Percentiles rank a stretch among this genome's conserved stretches.
Evolutionary conservation across 2,888 invertebrate genomes (phyloP).

Genomic region (Heliconius ismenius): DNA sequence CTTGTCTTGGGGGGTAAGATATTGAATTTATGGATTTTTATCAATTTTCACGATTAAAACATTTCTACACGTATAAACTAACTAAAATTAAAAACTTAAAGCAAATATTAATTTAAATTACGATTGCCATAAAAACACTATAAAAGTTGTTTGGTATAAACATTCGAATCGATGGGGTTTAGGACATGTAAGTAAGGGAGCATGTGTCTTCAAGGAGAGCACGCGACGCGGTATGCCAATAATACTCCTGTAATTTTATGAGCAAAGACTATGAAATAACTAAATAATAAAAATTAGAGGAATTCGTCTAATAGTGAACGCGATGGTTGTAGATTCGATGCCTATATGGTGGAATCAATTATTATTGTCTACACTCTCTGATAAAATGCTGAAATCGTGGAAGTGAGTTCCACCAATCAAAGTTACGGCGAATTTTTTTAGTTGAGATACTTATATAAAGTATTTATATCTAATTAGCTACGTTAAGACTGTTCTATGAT

Average conservation of each 20-base stretch:
- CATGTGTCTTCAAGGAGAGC: conserved; percentile 52
- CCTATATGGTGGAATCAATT: too few relatives aligned
- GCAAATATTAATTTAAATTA: background rate
- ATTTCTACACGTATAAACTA: background rate
- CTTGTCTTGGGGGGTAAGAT: background rate
- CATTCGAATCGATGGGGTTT: conserved; percentile 28
- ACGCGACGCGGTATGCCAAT: conserved; percentile 55
- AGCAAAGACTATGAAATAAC: background rate
- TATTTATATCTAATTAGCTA: too few relatives aligned
- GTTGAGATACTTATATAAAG: too few relatives aligned
- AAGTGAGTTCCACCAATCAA: too few relatives aligned
- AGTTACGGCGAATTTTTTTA: too few relatives aligned
- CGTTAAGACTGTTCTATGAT: too few relatives aligned
- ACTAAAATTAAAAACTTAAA: background rate
- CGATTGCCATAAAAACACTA: background rate
- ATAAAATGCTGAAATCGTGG: too few relatives aligned
- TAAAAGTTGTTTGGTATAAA: conserved; percentile 23
- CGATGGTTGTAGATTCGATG: background rate
- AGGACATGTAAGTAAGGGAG: conserved; percentile 26
- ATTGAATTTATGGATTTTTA: background rate
- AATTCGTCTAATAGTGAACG: rapidly evolving
- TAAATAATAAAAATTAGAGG: background rate
- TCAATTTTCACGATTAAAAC: too few relatives aligned
- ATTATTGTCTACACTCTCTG: too few relatives aligned
- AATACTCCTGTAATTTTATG: conserved; percentile 55